These are phyloP conservation scores for Epinephelus coioides DNA, from an alignment of 2,797 vertebrate species.

Conservation along the genomic window DNA sequence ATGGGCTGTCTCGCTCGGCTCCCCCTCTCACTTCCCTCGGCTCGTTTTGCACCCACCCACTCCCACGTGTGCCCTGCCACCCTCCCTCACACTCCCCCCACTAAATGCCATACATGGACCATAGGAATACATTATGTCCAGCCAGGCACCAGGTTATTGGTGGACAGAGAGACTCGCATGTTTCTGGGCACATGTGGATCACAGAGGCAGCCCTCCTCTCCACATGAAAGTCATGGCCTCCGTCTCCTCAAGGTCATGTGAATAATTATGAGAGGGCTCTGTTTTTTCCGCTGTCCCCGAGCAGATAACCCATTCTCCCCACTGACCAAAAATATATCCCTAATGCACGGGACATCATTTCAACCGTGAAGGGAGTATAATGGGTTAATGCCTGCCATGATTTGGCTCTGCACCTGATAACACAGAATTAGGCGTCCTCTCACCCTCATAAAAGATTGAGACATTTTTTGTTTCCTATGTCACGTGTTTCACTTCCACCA, in stretches of 20 bases:
- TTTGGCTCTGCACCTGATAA: slow-evolving; percentile 19
- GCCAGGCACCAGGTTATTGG: slow-evolving; percentile 62
- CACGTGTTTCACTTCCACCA: slow-evolving; percentile 5
- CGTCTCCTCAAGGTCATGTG: slow-evolving; percentile 76
- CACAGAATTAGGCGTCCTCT: slow-evolving; percentile 8
- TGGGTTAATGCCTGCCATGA: neutral
- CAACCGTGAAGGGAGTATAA: neutral
- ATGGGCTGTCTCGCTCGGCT: slow-evolving; percentile 54
- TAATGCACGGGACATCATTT: slow-evolving; percentile 8
- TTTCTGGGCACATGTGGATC: slow-evolving; percentile 66
- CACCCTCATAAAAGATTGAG: neutral
- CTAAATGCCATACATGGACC: slow-evolving; percentile 66
- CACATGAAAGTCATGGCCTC: slow-evolving; percentile 51
- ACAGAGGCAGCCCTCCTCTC: slow-evolving; percentile 33
- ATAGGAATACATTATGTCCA: slow-evolving; percentile 49
- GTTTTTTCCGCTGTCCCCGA: slow-evolving; percentile 37
- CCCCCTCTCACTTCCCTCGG: slow-evolving; percentile 34
- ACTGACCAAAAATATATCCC: slow-evolving; percentile 12
- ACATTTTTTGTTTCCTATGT: slow-evolving; percentile 11
- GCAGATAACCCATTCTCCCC: slow-evolving; percentile 6
- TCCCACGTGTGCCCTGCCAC: slow-evolving; percentile 66
- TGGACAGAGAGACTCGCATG: slow-evolving; percentile 42
- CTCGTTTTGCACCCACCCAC: slow-evolving; percentile 76
- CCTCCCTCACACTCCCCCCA: slow-evolving; percentile 23
- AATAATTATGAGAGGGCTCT: slow-evolving; percentile 49